These are phyloP conservation scores for Anhinga anhinga DNA, from an alignment of 2,113 vertebrate genomes.

Conservation along the genomic window DNA sequence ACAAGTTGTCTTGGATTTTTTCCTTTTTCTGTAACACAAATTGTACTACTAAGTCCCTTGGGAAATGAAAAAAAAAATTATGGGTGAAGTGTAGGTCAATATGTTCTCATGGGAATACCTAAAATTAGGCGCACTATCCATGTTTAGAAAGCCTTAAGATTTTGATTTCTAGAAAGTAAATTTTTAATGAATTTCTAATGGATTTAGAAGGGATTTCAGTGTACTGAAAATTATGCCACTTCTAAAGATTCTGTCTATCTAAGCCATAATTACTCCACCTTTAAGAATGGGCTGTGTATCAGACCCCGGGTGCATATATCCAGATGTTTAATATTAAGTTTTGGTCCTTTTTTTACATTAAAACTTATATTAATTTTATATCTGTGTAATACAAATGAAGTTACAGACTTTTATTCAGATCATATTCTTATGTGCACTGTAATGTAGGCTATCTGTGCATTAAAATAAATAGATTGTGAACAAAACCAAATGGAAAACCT, in stretches of 20 bases:
- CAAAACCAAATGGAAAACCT: not conserved
- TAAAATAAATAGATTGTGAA: not conserved
- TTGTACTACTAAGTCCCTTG: not conserved
- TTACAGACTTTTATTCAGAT: not conserved
- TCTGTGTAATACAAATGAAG: not conserved
- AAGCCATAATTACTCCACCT: not conserved
- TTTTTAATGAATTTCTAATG: not conserved
- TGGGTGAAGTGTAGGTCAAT: not conserved
- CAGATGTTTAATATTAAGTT: not conserved
- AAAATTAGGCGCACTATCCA: not conserved
- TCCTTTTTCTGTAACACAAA: not conserved
- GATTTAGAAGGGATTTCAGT: not conserved
- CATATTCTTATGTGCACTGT: not conserved
- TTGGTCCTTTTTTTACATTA: not conserved
- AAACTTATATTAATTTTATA: not conserved
- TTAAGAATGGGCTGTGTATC: not conserved
- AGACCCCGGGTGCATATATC: not conserved
- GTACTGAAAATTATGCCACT: not conserved
- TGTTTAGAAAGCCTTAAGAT: not conserved
- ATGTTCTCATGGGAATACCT: not conserved
- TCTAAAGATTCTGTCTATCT: not conserved
- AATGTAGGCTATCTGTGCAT: not conserved
- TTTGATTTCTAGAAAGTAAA: not conserved
- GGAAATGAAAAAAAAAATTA: not conserved
- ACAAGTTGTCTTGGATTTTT: not conserved